A percentile compares a stretch with the other conserved stretches of the same genome.
phyloP scores from a whole-genome alignment of 2,888 invertebrate genomes.

The Polyploca ridens region DNA sequence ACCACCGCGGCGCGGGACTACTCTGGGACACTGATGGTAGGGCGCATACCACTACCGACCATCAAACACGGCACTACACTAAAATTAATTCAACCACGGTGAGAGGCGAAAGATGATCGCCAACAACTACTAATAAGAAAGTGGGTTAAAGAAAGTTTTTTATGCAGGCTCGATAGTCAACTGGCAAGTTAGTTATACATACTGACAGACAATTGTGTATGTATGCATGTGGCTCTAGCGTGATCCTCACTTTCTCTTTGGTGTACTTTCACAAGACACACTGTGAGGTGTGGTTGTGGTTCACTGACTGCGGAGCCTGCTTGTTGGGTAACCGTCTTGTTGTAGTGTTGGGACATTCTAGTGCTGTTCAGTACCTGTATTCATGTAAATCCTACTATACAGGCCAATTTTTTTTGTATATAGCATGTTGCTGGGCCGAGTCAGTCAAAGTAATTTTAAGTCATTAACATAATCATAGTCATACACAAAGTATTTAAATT shows the following conservation, averaged over 20 bases:
- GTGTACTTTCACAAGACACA: slow-evolving; percentile 80
- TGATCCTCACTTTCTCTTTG: slow-evolving; percentile 82
- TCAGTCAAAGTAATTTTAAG: background rate
- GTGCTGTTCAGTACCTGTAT: background rate
- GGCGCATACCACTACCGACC: slow-evolving; percentile 77
- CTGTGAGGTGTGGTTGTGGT: slow-evolving; percentile 71
- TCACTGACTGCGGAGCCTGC: slow-evolving; percentile 64
- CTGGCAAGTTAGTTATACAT: slow-evolving; percentile 70
- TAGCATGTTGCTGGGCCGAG: background rate
- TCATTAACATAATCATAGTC: too few relatives aligned
- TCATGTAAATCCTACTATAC: too few relatives aligned
- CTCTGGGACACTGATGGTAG: slow-evolving; percentile 74
- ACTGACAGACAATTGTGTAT: slow-evolving; percentile 58
- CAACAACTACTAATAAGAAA: slow-evolving; percentile 69
- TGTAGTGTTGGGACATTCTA: background rate
- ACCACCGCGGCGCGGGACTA: slow-evolving; percentile 75
- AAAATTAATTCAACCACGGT: slow-evolving; percentile 65
- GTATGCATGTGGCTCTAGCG: slow-evolving; percentile 64
- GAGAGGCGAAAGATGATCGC: slow-evolving; percentile 78
- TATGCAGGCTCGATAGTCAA: slow-evolving; percentile 68
- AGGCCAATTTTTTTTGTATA: too few relatives aligned
- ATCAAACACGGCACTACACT: slow-evolving; percentile 74
- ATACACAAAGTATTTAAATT: too few relatives aligned
- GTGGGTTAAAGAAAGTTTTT: slow-evolving; percentile 85
- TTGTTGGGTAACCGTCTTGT: slow-evolving; percentile 49